phyloP scores from a whole-genome alignment of 2,797 vertebrate genomes.

The Austrolebias charrua region DNA sequence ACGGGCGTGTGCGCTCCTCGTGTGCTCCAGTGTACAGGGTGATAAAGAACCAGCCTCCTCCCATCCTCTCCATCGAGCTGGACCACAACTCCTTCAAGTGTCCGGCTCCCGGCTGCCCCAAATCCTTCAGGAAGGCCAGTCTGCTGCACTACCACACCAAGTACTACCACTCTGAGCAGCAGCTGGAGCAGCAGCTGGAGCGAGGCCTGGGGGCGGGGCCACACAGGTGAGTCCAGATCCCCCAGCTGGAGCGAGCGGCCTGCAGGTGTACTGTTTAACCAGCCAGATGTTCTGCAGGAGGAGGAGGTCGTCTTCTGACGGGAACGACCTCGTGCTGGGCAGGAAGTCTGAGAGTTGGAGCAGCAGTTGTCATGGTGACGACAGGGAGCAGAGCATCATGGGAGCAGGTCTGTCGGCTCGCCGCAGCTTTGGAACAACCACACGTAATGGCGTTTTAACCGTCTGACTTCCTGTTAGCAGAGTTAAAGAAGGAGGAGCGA shows the following conservation, averaged over 20 bases:
- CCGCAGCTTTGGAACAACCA: fast-evolving
- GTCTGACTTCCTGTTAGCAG: conserved; percentile 43
- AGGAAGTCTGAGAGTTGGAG: conserved; percentile 73
- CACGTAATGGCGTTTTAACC: not conserved
- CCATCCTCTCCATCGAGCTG: conserved; percentile 86
- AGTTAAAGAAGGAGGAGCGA: conserved; percentile 60
- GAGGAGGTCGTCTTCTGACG: conserved; percentile 56
- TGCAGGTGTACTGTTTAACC: not conserved
- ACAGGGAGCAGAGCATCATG: conserved; percentile 56
- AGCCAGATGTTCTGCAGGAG: conserved; percentile 39
- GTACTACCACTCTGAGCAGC: conserved; percentile 92
- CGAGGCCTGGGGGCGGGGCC: conserved; percentile 29
- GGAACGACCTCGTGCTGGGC: conserved; percentile 66
- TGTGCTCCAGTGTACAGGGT: conserved; percentile 77
- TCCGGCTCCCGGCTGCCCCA: conserved; percentile 87
- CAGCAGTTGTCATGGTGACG: conserved; percentile 67
- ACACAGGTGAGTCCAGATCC: conserved; percentile 28
- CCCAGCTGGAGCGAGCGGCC: not conserved
- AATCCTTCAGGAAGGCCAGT: conserved; percentile 95
- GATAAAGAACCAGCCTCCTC: conserved; percentile 90
- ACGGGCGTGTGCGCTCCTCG: too few species aligned
- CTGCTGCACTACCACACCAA: conserved; percentile 97
- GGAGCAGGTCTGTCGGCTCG: conserved; percentile 70
- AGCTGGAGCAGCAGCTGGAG: conserved; percentile 83
- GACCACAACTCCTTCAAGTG: conserved; percentile 96